Conservation (phyloP, 1,140 invertebrate genomes). For the Plutomurus gul region DNA sequence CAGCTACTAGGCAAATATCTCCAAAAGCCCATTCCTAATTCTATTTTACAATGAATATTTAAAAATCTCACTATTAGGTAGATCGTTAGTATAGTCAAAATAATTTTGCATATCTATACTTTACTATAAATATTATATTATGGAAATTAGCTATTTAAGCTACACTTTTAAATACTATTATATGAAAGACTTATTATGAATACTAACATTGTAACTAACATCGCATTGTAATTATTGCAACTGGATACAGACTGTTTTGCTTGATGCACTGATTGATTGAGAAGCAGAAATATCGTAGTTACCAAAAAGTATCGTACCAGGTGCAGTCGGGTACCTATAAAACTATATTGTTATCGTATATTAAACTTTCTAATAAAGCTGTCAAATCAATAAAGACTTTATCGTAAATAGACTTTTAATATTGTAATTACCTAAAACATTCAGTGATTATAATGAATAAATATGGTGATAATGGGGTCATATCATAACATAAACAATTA, state of each 20-base stretch:
- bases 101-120: too few relatives aligned
- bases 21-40: constrained; percentile 36
- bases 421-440: neutral
- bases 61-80: too few relatives aligned
- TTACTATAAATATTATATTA: too few relatives aligned
- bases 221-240: constrained; percentile 6
- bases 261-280: constrained; percentile 14
- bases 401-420: neutral
- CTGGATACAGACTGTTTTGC: constrained; percentile 16
- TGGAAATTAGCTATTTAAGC: too few relatives aligned
- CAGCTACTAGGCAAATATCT: constrained; percentile 36
- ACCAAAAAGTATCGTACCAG: constrained; percentile 26
- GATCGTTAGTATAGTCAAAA: neutral
- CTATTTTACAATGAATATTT: constrained; percentile 16
- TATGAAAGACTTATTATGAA: constrained; percentile 25
- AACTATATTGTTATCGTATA: neutral
- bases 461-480: constrained; percentile 8
- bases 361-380: neutral
- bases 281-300: constrained; percentile 23
- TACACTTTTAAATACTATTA: too few relatives aligned
- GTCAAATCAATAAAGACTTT: constrained; percentile 18
- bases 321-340: neutral
- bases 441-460: constrained; percentile 4
- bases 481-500: neutral
- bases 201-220: neutral